A percentile compares a stretch with the other conserved stretches of the same genome.
Conservation (phyloP, 2,113 vertebrate species). For the Menura novaehollandiae region DNA sequence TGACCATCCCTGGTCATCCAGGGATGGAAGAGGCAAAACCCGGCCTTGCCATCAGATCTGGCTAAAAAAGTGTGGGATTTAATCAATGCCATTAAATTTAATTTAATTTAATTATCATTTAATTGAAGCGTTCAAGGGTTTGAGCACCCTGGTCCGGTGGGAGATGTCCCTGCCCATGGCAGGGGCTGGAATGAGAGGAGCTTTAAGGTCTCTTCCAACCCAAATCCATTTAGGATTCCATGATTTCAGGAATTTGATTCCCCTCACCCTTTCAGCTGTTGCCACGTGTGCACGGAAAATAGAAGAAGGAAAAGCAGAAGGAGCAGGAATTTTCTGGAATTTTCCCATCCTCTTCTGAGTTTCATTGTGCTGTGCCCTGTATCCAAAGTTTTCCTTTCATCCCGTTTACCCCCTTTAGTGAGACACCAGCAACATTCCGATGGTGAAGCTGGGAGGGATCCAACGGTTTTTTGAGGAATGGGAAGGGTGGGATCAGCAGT, state of each 20-base stretch:
- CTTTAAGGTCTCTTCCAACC: not conserved
- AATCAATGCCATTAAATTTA: too few species aligned
- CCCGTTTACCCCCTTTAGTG: not conserved
- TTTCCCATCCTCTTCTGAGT: not conserved
- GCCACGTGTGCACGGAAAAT: not conserved
- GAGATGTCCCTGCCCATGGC: not conserved
- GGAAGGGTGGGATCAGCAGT: not conserved
- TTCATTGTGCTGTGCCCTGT: not conserved
- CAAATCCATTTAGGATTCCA: not conserved
- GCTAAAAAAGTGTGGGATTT: not conserved
- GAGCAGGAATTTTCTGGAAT: not conserved
- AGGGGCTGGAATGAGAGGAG: not conserved
- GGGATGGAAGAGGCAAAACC: not conserved
- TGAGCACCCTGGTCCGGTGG: not conserved
- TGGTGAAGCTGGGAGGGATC: not conserved
- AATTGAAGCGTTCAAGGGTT: not conserved
- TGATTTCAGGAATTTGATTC: not conserved
- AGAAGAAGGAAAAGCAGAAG: not conserved
- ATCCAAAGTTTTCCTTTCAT: not conserved
- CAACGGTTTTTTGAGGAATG: not conserved
- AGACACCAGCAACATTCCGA: not conserved
- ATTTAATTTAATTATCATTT: not conserved
- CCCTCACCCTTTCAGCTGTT: not conserved
- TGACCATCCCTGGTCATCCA: not conserved
- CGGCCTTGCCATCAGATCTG: not conserved